A percentile compares a stretch with the other conserved stretches of the same genome.
Evolutionary conservation across 2,113 vertebrate genomes (phyloP).

Genomic region (Climacteris rufus): DNA sequence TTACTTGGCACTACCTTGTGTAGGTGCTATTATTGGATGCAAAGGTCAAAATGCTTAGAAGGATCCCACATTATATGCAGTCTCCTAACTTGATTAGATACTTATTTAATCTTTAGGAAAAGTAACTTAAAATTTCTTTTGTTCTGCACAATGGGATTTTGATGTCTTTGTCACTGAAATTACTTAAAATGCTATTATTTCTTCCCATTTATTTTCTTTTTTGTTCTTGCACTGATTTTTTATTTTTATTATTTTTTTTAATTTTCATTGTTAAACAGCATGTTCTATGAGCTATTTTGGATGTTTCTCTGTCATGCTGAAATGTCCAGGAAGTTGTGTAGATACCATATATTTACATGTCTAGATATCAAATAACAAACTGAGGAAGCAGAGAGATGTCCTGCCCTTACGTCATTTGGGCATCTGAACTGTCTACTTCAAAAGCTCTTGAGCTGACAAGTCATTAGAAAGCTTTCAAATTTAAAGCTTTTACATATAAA

Average conservation of each 20-base stretch:
- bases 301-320: not conserved
- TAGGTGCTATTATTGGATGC: not conserved
- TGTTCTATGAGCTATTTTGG: not conserved
- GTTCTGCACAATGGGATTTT: not conserved
- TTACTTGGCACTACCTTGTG: not conserved
- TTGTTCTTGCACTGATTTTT: not conserved
- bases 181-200: not conserved
- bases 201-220: not conserved
- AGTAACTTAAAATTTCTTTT: not conserved
- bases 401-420: not conserved
- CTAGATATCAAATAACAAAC: not conserved
- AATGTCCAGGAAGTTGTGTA: not conserved
- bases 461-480: not conserved
- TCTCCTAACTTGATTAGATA: not conserved
- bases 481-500: not conserved
- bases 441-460: not conserved
- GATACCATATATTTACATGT: not conserved
- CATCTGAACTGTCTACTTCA: not conserved
- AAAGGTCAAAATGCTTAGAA: not conserved
- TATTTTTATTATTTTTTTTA: too few species aligned
- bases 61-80: not conserved
- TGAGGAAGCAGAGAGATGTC: not conserved
- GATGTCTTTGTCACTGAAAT: not conserved
- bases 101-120: not conserved
- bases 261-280: not conserved